These are phyloP conservation scores for Heliconius melpomene DNA, from an alignment of 1,140 invertebrate genomes.

Conservation along the genomic window DNA sequence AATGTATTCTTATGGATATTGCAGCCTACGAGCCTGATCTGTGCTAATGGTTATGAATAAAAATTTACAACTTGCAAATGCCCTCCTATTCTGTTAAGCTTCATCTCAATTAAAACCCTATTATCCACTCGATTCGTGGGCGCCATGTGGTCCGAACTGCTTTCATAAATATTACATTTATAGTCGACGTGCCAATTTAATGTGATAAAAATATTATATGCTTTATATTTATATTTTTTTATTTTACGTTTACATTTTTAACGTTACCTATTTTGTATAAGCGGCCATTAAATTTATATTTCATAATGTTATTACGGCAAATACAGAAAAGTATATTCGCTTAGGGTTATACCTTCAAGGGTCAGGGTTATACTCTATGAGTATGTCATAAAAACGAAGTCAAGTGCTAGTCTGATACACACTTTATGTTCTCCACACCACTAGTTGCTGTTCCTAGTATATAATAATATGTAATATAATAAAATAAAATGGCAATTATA, in stretches of 20 bases:
- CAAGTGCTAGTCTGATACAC: too few species aligned
- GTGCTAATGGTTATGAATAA: conserved; percentile 42
- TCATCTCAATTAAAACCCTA: conserved; percentile 42
- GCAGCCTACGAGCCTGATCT: conserved; percentile 31
- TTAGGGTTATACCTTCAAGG: too few species aligned
- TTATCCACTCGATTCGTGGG: conserved; percentile 38
- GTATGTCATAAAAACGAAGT: too few species aligned
- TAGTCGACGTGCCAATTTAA: conserved; percentile 25
- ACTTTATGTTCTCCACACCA: too few species aligned
- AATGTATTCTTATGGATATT: conserved; percentile 33
- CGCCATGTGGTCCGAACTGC: conserved; percentile 38
- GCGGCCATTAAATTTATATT: neutral
- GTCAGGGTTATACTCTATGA: too few species aligned
- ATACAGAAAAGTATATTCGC: neutral
- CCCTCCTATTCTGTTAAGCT: conserved; percentile 39
- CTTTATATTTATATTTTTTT: neutral
- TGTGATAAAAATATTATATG: conserved; percentile 6
- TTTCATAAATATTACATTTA: conserved; percentile 36
- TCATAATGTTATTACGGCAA: neutral
- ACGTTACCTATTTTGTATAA: neutral
- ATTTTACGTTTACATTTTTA: neutral
- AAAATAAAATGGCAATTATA: too few species aligned
- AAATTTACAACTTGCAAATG: conserved; percentile 41
- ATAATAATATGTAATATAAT: too few species aligned
- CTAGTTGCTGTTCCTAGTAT: too few species aligned